Evolutionary conservation across 2,888 invertebrate species (phyloP).

Genomic region (Drosophila macrospina): DNA sequence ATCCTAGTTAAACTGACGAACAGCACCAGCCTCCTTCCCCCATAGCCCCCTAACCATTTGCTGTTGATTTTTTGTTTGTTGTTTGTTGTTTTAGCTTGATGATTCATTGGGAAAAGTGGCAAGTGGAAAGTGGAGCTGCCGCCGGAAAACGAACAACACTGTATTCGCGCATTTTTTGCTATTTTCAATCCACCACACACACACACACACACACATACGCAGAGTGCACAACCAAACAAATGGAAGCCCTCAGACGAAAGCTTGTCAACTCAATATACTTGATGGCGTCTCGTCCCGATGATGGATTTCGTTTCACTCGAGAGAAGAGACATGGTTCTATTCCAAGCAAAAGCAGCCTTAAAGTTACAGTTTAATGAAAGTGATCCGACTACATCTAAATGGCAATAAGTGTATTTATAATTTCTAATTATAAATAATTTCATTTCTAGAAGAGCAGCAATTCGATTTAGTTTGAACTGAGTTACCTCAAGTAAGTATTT

Average conservation of each 20-base stretch:
- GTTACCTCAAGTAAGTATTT: too few species aligned
- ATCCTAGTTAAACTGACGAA: conserved; percentile 85
- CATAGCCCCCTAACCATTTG: not conserved
- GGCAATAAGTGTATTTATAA: too few species aligned
- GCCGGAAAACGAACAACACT: conserved; percentile 57
- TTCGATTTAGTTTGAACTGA: too few species aligned
- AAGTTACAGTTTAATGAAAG: not conserved
- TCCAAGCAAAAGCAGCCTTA: not conserved
- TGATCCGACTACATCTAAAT: too few species aligned
- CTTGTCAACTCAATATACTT: conserved; percentile 65
- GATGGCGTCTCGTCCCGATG: conserved; percentile 60
- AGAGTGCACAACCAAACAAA: conserved; percentile 10
- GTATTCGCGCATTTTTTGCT: conserved; percentile 38
- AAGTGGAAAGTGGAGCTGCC: conserved; percentile 68
- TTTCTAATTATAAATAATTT: too few species aligned
- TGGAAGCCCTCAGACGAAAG: conserved; percentile 33
- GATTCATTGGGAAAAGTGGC: conserved; percentile 71
- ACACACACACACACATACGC: conserved; percentile 22
- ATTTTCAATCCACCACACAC: conserved; percentile 16
- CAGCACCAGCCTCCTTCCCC: conserved; percentile 45
- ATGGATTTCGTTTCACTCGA: conserved; percentile 50
- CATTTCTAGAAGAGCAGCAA: too few species aligned
- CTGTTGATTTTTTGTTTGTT: conserved; percentile 41
- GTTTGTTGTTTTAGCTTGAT: conserved; percentile 59
- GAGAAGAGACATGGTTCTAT: not conserved